Conservation (phyloP, 2,113 vertebrate genomes). For the Setophaga kirtlandii region DNA sequence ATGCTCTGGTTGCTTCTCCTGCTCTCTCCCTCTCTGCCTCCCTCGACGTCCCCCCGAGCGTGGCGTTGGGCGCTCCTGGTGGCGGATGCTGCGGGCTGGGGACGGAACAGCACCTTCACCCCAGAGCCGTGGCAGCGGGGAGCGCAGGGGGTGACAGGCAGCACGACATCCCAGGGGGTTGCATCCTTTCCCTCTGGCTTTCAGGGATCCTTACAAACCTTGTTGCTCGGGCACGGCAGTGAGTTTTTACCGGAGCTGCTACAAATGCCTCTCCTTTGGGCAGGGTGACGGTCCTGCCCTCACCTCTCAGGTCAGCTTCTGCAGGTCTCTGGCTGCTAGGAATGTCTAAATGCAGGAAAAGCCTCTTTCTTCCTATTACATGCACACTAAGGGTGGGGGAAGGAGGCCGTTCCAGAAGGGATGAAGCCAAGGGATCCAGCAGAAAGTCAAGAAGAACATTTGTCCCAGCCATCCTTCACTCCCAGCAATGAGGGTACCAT, state of each 20-base stretch:
- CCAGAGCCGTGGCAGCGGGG: not conserved
- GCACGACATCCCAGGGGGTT: not conserved
- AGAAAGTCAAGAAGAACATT: not conserved
- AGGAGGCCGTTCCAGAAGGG: not conserved
- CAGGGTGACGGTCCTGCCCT: not conserved
- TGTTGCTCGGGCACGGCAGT: not conserved
- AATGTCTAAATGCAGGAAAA: not conserved
- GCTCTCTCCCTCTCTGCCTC: not conserved
- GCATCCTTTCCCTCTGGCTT: not conserved
- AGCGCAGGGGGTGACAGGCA: accelerated
- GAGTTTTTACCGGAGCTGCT: not conserved
- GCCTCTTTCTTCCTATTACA: not conserved
- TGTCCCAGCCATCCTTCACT: not conserved
- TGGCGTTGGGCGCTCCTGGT: not conserved
- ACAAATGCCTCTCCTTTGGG: not conserved
- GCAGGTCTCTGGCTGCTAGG: not conserved
- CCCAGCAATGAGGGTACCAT: not conserved
- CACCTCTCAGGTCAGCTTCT: not conserved
- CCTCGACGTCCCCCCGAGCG: not conserved
- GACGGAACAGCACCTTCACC: not conserved
- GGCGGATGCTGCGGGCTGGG: not conserved
- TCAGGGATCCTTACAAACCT: not conserved
- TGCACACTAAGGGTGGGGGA: accelerated
- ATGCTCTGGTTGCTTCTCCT: accelerated
- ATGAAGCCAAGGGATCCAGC: not conserved